Evolutionary conservation across 1,140 invertebrate genomes (phyloP).

Genomic region (Papilio glaucus): DNA sequence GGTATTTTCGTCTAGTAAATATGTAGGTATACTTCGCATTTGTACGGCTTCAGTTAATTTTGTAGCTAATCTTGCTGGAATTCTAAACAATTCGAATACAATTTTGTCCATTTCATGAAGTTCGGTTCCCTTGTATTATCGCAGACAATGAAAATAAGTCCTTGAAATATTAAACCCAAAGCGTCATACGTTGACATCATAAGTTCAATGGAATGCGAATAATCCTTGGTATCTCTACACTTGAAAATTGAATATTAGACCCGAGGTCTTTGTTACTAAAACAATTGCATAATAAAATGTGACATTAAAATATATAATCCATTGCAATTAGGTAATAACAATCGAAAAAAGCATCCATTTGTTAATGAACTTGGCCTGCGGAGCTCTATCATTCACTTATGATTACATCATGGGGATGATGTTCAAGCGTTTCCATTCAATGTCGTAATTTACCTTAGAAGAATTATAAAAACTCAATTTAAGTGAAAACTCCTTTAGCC

Average conservation of each 20-base stretch:
- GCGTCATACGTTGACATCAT: no score
- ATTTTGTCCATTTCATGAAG: neutral
- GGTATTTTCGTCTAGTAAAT: no score
- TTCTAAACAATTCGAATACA: neutral
- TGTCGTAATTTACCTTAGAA: no score
- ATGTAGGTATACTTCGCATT: neutral
- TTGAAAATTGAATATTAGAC: neutral
- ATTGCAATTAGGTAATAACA: neutral
- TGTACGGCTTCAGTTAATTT: neutral
- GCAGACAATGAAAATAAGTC: neutral
- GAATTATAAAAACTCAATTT: no score
- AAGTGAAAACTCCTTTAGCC: no score
- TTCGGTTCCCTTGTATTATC: neutral
- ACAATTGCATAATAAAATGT: constrained; percentile 4
- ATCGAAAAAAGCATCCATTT: neutral
- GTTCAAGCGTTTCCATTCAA: no score
- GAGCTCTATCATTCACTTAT: no score
- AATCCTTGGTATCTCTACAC: no score
- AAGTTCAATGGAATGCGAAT: constrained; percentile 3
- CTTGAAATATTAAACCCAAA: neutral
- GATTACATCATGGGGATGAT: no score
- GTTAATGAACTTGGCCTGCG: no score
- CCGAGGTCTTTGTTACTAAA: neutral
- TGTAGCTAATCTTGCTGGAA: neutral
- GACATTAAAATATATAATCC: neutral